Conservation (phyloP, 2,113 vertebrate genomes). For the Panurus biarmicus region DNA sequence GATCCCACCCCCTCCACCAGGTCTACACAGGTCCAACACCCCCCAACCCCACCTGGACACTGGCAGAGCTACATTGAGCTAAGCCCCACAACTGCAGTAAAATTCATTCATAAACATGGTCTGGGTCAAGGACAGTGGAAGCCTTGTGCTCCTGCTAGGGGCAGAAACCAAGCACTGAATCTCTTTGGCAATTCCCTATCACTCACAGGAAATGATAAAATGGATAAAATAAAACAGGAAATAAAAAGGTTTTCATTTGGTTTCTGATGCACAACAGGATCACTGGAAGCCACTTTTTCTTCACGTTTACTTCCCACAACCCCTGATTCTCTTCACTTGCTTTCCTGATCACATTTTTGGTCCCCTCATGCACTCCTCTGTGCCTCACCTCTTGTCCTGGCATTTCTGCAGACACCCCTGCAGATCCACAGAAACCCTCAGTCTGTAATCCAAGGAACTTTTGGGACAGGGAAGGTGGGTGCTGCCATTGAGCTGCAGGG, state of each 20-base stretch:
- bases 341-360: not conserved
- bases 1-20: not conserved
- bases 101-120: fast-evolving
- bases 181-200: not conserved
- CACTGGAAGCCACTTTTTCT: not conserved
- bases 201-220: too few relatives aligned
- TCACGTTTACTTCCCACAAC: fast-evolving
- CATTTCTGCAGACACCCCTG: too few relatives aligned
- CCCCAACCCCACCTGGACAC: not conserved
- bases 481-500: fast-evolving
- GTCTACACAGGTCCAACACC: not conserved
- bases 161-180: not conserved
- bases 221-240: not conserved
- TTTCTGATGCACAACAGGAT: not conserved
- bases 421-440: not conserved
- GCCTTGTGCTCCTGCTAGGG: not conserved
- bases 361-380: not conserved
- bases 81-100: fast-evolving
- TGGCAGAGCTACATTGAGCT: fast-evolving
- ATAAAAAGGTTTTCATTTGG: not conserved
- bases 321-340: not conserved
- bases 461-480: not conserved
- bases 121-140: not conserved
- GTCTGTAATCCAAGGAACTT: fast-evolving
- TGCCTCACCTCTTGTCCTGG: not conserved